Evolutionary conservation across 2,888 invertebrate species (phyloP).

Genomic region (Crioceris asparagi): DNA sequence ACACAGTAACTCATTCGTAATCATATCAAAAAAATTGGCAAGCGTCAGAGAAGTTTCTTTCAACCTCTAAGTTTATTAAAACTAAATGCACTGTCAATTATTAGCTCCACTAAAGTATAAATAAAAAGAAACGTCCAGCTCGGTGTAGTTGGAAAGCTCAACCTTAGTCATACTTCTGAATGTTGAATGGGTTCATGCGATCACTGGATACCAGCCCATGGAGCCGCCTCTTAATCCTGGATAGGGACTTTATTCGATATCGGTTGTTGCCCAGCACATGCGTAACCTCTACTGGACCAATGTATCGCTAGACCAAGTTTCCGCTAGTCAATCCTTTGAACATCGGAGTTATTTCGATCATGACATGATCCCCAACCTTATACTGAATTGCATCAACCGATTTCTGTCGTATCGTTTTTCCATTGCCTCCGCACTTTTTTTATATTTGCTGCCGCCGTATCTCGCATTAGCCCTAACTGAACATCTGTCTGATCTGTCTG

Average conservation of each 20-base stretch:
- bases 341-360: conserved; percentile 9
- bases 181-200: too few relatives aligned
- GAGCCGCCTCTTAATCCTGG: conserved; percentile 10
- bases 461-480: background rate
- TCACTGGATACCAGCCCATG: conserved; percentile 9
- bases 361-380: background rate
- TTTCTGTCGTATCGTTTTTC: conserved; percentile 1
- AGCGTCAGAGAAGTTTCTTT: too few relatives aligned
- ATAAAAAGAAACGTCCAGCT: too few relatives aligned
- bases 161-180: too few relatives aligned
- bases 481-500: too few relatives aligned
- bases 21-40: too few relatives aligned
- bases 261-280: conserved; percentile 9
- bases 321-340: conserved; percentile 11
- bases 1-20: too few relatives aligned
- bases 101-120: too few relatives aligned
- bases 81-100: too few relatives aligned
- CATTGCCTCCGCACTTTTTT: background rate
- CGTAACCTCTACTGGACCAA: conserved; percentile 9
- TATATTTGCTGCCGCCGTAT: background rate
- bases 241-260: conserved; percentile 8
- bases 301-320: conserved; percentile 11
- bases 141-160: too few relatives aligned
- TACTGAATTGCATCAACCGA: background rate
- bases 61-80: too few relatives aligned